Evolutionary conservation across 2,113 vertebrate species (phyloP), one percentile per base, ranked within the genome.

Genomic region (Willisornis vidua): DNA sequence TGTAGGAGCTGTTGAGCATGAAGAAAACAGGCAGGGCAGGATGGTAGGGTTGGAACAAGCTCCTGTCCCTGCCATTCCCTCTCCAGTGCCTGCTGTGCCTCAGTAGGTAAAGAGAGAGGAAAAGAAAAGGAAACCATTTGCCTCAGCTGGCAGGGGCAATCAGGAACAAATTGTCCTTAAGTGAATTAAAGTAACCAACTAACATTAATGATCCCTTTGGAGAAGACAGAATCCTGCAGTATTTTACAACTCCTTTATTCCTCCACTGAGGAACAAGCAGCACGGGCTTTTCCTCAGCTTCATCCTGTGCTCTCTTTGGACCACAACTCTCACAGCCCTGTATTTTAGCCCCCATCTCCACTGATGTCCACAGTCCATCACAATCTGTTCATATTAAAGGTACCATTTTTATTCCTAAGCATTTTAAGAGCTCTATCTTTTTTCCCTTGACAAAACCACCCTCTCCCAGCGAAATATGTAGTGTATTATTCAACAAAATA

Each of bases 131-230:
- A 88, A 92, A 73, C 8, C 43, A 29, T 86, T 96, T 83, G 26
- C 75, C 88, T 59, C 78, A 84, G 63, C 59, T 88, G 63, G 87
- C 85, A 82, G 82, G 33, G 52, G 37, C 39, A 83, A 77, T 78
- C 76, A 51, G 79, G 80, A 93, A 87, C 71, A 94, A 90, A 80
- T 83, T 79, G 85, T 80, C 82, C 37, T 87, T 71, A 85, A 89
- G 71, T 37, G 51, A 95, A 89, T 96, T 94, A 94, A 93, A 91
- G 48, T 92, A 95, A 85, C 80, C 92, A 91, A 95, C 80, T 73
- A 67, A 77, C 55, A 25, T 90, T 91, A 90, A 80, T 74, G 93
- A 89, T 82, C 8, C 1, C 88, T 43, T 41, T 80, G 75, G 78
- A 91, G 77, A 43, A 49, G 72, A 59, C 16, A 45, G 87, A 87